phyloP scores from a whole-genome alignment of 2,113 vertebrate genomes.

The Lasiurus cinereus region DNA sequence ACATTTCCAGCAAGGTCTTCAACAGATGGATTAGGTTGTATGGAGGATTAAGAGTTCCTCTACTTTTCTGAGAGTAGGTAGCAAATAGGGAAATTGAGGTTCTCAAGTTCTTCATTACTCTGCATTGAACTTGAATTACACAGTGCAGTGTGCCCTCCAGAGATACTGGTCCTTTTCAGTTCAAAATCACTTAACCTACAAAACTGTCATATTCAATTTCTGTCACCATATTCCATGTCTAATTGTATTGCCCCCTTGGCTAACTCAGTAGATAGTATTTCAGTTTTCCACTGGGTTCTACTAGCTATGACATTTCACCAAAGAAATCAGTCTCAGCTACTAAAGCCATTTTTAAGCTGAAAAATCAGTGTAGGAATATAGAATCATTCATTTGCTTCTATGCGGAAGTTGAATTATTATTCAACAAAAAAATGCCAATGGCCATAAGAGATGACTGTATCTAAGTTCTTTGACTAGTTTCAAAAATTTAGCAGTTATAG shows the following conservation, averaged over 20 bases:
- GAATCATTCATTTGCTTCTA: constrained; percentile 3
- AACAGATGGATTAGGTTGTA: background rate
- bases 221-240: constrained; percentile 1
- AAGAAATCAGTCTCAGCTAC: background rate
- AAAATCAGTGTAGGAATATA: background rate
- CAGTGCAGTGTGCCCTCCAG: background rate
- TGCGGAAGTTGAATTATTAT: background rate
- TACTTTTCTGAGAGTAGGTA: background rate
- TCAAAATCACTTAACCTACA: constrained; percentile 52
- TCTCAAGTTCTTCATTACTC: background rate
- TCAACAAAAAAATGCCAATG: constrained; percentile 45
- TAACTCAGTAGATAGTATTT: background rate
- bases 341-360: constrained; percentile 50
- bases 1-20: constrained; percentile 18
- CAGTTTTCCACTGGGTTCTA: constrained; percentile 9
- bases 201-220: constrained; percentile 14
- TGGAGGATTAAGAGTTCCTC: background rate
- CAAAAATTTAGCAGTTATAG: background rate
- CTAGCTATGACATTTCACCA: background rate
- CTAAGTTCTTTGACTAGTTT: constrained; percentile 52
- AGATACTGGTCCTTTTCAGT: constrained; percentile 13
- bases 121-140: background rate
- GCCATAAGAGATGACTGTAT: background rate
- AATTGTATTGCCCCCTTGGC: background rate
- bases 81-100: background rate